phyloP scores from a whole-genome alignment of 2,797 vertebrate species.

The Macroramphosus scolopax region DNA sequence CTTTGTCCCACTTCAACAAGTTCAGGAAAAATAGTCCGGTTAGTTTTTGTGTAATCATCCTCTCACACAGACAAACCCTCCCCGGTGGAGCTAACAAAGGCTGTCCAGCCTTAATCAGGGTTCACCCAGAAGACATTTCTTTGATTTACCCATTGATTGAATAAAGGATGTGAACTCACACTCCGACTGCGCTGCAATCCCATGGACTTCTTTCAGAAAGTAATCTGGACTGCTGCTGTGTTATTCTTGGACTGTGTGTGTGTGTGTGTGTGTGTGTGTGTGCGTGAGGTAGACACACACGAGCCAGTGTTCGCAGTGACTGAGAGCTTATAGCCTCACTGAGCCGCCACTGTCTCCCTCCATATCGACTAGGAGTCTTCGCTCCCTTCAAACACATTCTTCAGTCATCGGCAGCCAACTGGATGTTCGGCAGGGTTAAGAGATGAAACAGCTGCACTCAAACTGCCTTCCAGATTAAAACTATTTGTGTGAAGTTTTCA shows the following conservation, averaged over 20 bases:
- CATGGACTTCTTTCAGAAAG: too few species aligned
- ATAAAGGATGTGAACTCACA: too few species aligned
- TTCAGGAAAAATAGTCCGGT: too few species aligned
- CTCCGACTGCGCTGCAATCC: too few species aligned
- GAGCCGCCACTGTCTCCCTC: constrained; percentile 61
- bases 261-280: constrained; percentile 18
- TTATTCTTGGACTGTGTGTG: constrained; percentile 25
- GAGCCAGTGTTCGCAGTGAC: constrained; percentile 75
- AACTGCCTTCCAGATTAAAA: constrained; percentile 10
- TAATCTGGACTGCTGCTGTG: constrained; percentile 35
- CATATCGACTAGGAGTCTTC: constrained; percentile 38
- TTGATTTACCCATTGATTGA: too few species aligned
- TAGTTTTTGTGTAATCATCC: too few species aligned
- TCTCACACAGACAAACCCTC: too few species aligned
- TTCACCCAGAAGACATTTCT: too few species aligned
- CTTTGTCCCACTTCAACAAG: too few species aligned
- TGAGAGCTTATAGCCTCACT: constrained; percentile 61
- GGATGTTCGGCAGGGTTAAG: constrained; percentile 20
- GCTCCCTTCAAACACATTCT: constrained; percentile 48
- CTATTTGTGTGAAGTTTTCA: neutral
- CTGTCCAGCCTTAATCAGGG: too few species aligned
- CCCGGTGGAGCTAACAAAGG: too few species aligned
- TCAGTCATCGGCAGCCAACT: constrained; percentile 53
- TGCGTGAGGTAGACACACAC: constrained; percentile 72
- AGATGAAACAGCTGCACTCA: constrained; percentile 5